These are phyloP conservation scores for Nudaria mundana DNA, from an alignment of 2,888 invertebrate genomes.

Conservation along the genomic window DNA sequence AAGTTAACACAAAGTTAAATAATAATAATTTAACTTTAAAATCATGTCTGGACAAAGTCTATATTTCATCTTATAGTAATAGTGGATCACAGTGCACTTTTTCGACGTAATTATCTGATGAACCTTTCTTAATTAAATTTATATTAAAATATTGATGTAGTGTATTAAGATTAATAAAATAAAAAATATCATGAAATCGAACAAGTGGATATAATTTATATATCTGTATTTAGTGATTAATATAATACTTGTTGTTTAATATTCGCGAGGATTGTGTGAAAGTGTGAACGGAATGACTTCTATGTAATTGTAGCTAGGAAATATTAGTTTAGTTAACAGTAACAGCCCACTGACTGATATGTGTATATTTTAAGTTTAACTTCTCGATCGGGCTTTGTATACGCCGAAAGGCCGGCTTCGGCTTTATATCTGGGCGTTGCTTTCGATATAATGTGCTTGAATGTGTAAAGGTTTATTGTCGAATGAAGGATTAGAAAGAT, in stretches of 20 bases:
- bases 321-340: conserved; percentile 48
- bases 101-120: background rate
- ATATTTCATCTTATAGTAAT: too few species aligned
- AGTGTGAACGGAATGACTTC: conserved; percentile 31
- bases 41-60: too few species aligned
- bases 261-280: conserved; percentile 33
- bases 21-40: too few species aligned
- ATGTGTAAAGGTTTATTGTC: too few species aligned
- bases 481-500: conserved; percentile 14
- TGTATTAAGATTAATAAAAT: conserved; percentile 58
- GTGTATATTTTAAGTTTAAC: conserved; percentile 68
- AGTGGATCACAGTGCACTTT: background rate
- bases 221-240: conserved; percentile 40
- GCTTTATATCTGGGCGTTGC: conserved; percentile 15
- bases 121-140: conserved; percentile 25
- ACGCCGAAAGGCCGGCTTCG: conserved; percentile 22
- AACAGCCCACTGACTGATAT: conserved; percentile 73
- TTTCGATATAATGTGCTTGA: too few species aligned
- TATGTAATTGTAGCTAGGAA: conserved; percentile 54
- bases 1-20: too few species aligned
- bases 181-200: conserved; percentile 75
- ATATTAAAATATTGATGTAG: conserved; percentile 53
- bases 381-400: conserved; percentile 56
- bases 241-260: conserved; percentile 37
- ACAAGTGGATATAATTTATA: conserved; percentile 60